Percentiles rank a stretch among this genome's conserved stretches.
Evolutionary conservation across 1,140 invertebrate species (phyloP).

Genomic region (Zaprionus taronus): DNA sequence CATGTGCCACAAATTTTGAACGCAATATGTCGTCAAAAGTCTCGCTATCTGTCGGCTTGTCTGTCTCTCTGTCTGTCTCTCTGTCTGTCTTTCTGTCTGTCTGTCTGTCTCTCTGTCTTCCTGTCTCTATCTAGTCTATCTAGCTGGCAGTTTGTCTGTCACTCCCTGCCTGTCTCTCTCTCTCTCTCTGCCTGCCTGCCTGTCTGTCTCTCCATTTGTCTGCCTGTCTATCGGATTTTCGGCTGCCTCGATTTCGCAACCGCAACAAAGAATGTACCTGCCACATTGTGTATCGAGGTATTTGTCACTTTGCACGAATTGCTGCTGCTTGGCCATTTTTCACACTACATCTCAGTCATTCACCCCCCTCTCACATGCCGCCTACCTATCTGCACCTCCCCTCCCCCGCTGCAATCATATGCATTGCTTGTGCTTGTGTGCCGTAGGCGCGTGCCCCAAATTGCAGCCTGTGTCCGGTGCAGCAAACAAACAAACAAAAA

Average conservation of each 20-base stretch:
- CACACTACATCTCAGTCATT: conserved; percentile 61
- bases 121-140: conserved; percentile 21
- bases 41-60: neutral
- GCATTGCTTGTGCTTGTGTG: conserved; percentile 26
- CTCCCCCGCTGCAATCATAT: neutral
- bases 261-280: conserved; percentile 70
- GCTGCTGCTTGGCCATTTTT: conserved; percentile 73
- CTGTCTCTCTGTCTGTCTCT: neutral
- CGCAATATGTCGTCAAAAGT: conserved; percentile 54
- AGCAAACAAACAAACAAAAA: conserved; percentile 39
- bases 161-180: neutral
- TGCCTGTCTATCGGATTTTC: conserved; percentile 49
- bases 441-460: conserved; percentile 77
- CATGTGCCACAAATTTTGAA: conserved; percentile 74
- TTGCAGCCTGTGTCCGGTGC: conserved; percentile 69
- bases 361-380: neutral
- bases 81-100: neutral
- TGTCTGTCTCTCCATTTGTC: conserved; percentile 39
- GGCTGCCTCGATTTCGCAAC: conserved; percentile 67
- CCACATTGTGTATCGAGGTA: conserved; percentile 71
- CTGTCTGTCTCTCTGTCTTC: neutral
- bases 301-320: conserved; percentile 77
- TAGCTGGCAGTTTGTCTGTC: conserved; percentile 14
- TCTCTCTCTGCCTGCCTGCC: conserved; percentile 8
- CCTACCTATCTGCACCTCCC: neutral